Evolutionary conservation across 2,888 invertebrate genomes (phyloP), one percentile per base, ranked within the genome.

Genomic region (Leptarthrus brevirostris): DNA sequence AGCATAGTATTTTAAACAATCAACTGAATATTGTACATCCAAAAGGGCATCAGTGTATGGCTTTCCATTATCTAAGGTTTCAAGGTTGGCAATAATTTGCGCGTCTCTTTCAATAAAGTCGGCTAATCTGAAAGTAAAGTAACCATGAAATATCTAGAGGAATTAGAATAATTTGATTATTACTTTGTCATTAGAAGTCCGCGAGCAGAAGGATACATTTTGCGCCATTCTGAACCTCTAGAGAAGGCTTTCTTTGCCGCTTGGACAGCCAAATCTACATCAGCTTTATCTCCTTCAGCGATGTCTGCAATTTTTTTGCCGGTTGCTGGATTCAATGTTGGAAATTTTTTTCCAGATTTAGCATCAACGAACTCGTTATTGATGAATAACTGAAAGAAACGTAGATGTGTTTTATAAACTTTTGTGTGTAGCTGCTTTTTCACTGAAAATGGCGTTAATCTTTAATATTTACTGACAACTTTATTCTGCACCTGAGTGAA

Each of bases 231-330:
- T 4, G 93, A 90, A 77, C 88, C 88, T 20, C 91, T 88, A 47
- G 89, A 86, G 81, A 95, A 95, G 0, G 95, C 95, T 76, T 88
- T 87, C 81, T 89, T 90, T 0, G 95, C 95, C 53, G 94, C 94
- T 61, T 87, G 87, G 12, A 95, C 95, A 10, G 95, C 95, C 77
- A 89, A 84, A 79, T 95, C 91, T 1, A 95, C 89, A 84, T 95
- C 95, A 75, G 90, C 92, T 89, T 93, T 93, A 83, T 93, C 93
- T 74, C 90, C 97, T 86, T 95, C 96, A 70, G 94, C 89, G 56
- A 97, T 90, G 80, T 93, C 87, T 10, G 86, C 84, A 79, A 97
- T 93, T 78, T 90, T 89, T 79, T 90, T 86, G 76, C 91, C 94
- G 79, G 90, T 93, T 20, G 91, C 87, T 61, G 97, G 97, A 84